Evolutionary conservation across 1,140 invertebrate genomes (phyloP), one percentile per base, ranked within the genome.

Genomic region (Antheraea pernyi): DNA sequence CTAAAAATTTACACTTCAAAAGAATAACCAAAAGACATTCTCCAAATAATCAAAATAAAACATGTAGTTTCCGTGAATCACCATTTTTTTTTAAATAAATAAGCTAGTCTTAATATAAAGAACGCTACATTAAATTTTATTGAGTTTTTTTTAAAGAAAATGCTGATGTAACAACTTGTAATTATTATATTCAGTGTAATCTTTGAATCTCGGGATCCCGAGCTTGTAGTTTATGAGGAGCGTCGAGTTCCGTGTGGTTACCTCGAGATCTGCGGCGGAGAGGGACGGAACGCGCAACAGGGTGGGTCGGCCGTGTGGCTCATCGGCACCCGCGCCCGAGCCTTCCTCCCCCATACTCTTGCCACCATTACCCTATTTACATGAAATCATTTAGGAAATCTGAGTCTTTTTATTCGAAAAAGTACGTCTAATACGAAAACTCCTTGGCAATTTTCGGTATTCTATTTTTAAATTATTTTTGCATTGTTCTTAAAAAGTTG

Each of bases 241-340:
- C 16, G n/a, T 37, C n/a, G 63, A 37, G 39, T 46, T 46, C 9
- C 16, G 18, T 19, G 18, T 65, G 8, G 18, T 78, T 82, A 91
- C 89, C 87, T 91, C 89, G 59, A 91, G 79, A 82, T 92, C 89
- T n/a, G 89, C 87, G 60, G 84, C 92, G 8, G 93, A 93, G 42
- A 93, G 89, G 8, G 94, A 94, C 7, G 94, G 93, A 7, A 94
- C 93, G 72, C 93, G 85, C 74, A 94, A 85, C 70, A 94, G 85
- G 78, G 93, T 89, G n/a, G 93, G 92, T 65, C 92, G 84, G 65
- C 86, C 76, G 30, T 90, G 72, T 11, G 88, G 87, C 73, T 89
- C 88, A 0, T 92, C 89, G 0, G 67, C 72, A 67, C 72, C 90
- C 46, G 16, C 46, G 13, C 11, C 46, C 46, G 46, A 53, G 16